Evolutionary conservation across 2,888 invertebrate species (phyloP).

Genomic region (Phorcus lineatus): DNA sequence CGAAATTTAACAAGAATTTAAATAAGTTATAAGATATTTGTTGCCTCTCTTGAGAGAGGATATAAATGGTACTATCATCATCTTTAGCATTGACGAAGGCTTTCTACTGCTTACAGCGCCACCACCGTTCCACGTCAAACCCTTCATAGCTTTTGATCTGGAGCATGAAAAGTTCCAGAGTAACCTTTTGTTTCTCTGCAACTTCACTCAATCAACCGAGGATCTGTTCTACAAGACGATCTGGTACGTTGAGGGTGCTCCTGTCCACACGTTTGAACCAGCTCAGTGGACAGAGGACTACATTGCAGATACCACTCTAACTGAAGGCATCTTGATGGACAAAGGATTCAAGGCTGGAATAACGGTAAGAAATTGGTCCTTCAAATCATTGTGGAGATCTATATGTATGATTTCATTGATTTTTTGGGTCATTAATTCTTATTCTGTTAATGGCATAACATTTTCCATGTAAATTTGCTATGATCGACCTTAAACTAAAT

Average conservation of each 20-base stretch:
- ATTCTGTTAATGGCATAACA: too few relatives aligned
- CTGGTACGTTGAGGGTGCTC: not conserved
- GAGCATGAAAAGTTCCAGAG: not conserved
- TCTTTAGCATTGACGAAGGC: too few relatives aligned
- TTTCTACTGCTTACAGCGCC: not conserved
- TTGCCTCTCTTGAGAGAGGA: too few relatives aligned
- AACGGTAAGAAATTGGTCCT: not conserved
- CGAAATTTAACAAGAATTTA: too few relatives aligned
- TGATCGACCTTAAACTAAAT: too few relatives aligned
- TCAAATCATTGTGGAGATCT: not conserved
- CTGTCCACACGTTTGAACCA: not conserved
- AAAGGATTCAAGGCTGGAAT: not conserved
- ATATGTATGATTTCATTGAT: not conserved
- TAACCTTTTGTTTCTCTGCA: not conserved
- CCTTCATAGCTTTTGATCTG: not conserved
- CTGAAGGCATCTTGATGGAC: not conserved
- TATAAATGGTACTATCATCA: too few relatives aligned
- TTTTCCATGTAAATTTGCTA: too few relatives aligned
- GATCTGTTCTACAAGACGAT: slow-evolving; percentile 9
- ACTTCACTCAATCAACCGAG: not conserved
- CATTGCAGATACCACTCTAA: not conserved
- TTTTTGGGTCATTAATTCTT: not conserved
- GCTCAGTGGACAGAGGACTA: not conserved
- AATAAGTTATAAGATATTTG: too few relatives aligned
- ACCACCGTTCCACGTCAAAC: not conserved